Base-by-base conservation (phyloP, 2,888 invertebrate genomes). In the Cosmorhoe ocellata region DNA sequence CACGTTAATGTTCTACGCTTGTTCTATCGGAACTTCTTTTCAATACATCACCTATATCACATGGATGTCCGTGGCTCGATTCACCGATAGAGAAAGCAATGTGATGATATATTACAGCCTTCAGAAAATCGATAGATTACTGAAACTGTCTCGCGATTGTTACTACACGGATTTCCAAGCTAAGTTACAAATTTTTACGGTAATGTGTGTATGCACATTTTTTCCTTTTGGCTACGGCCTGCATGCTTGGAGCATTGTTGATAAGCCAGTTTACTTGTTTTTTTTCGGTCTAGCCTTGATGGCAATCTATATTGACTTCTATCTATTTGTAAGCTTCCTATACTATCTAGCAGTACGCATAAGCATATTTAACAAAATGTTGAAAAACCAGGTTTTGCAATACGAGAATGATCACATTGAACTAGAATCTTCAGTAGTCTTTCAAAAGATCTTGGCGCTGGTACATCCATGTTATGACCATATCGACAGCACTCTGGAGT, bases 41-140 rank as follows among this genome's bases (percentile, higher is more conserved):
- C 62, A 64, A 38, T 64, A 60, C 34, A 1, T 59, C 2, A 60
- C 63, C 0, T 74, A 60, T 41, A 12, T 69, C 10, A 9, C 46
- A 1, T 64, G 61, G 36, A 48, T 66, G 4, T 40, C 67, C 0
- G 39, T 66, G 26, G 55, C 59, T 3, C 63, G 63, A 51, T 71
- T 69, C 47, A 58, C 43, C 13, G 56, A 58, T 5, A 49, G 48
- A 26, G 28, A 58, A 8, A 52, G 50, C 3, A 66, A 64, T 34
- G 27, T 62, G 0, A 49, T 56, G 27, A 43, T 73, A 13, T 71
- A 63, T 49, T 32, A 56, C 3, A 50, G 53, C 44, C 34, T 66
- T 5, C 68, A 75, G 53, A 71, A 64, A 57, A 51, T 75, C 7
- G 69, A 76, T 47, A 47, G 54, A 33, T 42, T 61, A 14, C 22